Evolutionary conservation across 2,888 invertebrate genomes (phyloP).

Genomic region (Latrodectus elegans): DNA sequence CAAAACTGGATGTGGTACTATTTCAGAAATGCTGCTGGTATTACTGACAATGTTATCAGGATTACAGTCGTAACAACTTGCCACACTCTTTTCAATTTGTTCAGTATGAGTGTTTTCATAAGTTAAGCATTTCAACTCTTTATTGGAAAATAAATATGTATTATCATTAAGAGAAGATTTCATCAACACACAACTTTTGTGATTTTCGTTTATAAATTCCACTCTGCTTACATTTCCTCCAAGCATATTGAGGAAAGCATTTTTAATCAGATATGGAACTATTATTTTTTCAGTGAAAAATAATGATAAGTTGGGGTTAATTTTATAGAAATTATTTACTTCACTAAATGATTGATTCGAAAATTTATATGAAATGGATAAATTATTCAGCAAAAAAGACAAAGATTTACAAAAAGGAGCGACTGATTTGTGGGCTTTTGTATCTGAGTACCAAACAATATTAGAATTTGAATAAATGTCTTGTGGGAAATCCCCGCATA

Average conservation of each 20-base stretch:
- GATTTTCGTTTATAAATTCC: constrained; percentile 32
- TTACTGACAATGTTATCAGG: not conserved
- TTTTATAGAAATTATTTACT: not conserved
- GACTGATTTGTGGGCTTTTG: no score
- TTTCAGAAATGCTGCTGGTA: constrained; percentile 5
- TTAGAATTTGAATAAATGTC: no score
- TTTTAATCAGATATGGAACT: constrained; percentile 34
- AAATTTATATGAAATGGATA: no score
- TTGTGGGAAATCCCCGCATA: no score
- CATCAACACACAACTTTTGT: constrained; percentile 33
- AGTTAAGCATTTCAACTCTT: constrained; percentile 19
- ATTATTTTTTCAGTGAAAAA: constrained; percentile 37
- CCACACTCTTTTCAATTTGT: not conserved
- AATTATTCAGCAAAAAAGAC: no score
- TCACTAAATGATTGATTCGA: no score
- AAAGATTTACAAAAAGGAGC: no score
- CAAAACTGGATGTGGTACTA: not conserved
- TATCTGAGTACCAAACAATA: no score
- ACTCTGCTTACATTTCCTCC: constrained; percentile 35
- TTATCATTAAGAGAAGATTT: constrained; percentile 31
- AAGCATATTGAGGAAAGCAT: constrained; percentile 37
- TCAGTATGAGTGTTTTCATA: constrained; percentile 1
- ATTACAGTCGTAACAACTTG: not conserved
- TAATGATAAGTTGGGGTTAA: constrained; percentile 6
- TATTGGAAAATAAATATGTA: not conserved